Evolutionary conservation across 2,888 invertebrate genomes (phyloP).

Genomic region (Apamea crenata): DNA sequence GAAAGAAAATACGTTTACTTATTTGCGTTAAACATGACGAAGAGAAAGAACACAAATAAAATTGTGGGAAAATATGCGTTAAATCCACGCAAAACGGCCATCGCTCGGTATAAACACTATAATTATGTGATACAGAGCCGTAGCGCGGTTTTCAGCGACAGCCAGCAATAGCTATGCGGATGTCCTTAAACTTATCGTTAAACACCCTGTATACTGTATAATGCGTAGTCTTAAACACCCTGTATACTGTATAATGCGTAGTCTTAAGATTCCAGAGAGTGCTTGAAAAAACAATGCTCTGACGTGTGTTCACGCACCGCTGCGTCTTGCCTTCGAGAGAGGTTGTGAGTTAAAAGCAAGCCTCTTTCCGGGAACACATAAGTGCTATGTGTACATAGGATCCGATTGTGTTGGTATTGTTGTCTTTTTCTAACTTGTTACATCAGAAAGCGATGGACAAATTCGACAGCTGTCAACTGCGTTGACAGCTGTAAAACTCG

Average conservation of each 20-base stretch:
- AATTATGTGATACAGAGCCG: neutral
- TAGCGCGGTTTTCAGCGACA: neutral
- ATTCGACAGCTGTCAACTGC: slow-evolving; percentile 17
- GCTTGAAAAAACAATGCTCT: slow-evolving; percentile 29
- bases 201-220: neutral
- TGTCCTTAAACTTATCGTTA: neutral
- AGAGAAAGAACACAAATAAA: neutral
- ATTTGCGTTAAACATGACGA: too few species aligned
- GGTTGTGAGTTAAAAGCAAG: slow-evolving; percentile 1
- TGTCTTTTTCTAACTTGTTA: neutral
- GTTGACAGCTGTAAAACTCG: too few species aligned
- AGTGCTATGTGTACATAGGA: neutral
- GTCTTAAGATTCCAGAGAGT: slow-evolving; percentile 8
- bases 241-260: neutral
- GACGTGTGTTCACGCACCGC: slow-evolving; percentile 23
- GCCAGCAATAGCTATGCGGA: neutral
- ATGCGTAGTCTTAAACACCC: neutral
- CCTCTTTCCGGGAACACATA: neutral
- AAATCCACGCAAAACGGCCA: neutral
- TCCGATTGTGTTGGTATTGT: neutral
- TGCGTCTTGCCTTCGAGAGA: slow-evolving; percentile 11
- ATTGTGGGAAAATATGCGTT: neutral
- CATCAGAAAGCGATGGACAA: neutral
- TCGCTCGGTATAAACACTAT: neutral
- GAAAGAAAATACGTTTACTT: neutral